Percentiles rank a stretch among this genome's conserved stretches.
Evolutionary conservation across 2,113 vertebrate species (phyloP).

Genomic region (Grantiella picta): DNA sequence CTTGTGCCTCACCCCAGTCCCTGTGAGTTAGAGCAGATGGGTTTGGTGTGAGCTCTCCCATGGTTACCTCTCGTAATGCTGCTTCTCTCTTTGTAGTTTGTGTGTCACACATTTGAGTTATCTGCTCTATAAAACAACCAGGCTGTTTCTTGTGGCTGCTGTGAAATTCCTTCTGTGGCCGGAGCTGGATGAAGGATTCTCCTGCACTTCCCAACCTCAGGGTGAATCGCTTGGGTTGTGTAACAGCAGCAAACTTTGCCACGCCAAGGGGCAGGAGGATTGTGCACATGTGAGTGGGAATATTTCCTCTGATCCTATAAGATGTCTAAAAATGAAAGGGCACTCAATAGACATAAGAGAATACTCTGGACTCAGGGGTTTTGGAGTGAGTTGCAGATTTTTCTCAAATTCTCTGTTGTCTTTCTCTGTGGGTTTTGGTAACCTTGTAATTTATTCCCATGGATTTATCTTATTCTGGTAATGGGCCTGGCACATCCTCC

Average conservation of each 20-base stretch:
- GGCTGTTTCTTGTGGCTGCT: background rate
- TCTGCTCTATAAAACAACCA: background rate
- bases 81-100: background rate
- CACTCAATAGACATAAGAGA: background rate
- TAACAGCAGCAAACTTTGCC: background rate
- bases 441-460: background rate
- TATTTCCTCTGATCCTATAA: background rate
- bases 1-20: background rate
- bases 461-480: background rate
- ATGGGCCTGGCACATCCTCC: background rate
- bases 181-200: background rate
- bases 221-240: background rate
- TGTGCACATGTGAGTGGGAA: background rate
- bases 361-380: background rate
- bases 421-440: slow-evolving; percentile 18
- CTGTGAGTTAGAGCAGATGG: background rate
- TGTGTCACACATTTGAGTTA: background rate
- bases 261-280: background rate
- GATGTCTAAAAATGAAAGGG: background rate
- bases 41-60: background rate
- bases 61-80: background rate
- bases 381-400: background rate
- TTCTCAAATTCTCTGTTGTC: background rate
- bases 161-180: background rate
- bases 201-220: background rate